Base-by-base conservation (phyloP, 2,113 vertebrate genomes). In the Laticauda colubrina region DNA sequence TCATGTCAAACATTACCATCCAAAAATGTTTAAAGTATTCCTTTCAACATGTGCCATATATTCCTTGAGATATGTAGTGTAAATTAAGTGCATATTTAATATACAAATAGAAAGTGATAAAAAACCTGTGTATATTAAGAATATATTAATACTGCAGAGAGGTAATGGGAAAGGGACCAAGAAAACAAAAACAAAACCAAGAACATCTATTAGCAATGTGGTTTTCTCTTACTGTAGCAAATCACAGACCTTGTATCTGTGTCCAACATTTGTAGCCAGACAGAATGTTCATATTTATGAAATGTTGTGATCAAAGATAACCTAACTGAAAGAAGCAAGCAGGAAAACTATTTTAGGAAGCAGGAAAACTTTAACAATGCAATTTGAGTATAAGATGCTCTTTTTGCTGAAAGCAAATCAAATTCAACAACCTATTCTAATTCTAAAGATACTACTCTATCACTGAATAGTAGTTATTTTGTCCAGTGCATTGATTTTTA, bases 401-500 rank as follows among this genome's bases (percentile, higher is more conserved):
- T 92, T 85, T 88, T 23, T 51, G 39, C 18, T 92, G 61, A 48
- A 54, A 11, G 61, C 54, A 34, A 92, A 88, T 29, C 12, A 81
- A 5, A 89, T 95, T 92, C 95, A 96, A 96, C 89, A 88, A 24
- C 91, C 94, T 39, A 39, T 81, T 39, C 15, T 81, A 81, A 81
- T 81, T 81, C 21, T 90, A 86, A 64, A 86, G 48, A 86, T 86
- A 64, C 43, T 34, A 5, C 21, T 53, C 43, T 53, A 43, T 53
- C 26, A 55, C 11, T 61, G 24, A 89, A 92, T 9, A 93, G 53
- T 90, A 90, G 26, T 86, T 90, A 61, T 93, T 61, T 59, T 53
- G 54, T 61, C 20, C n/a, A 90, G 11, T 94, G 95, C 94, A 92
- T 85, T 90, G 34, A 95, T 55, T 81, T 9, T 96, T 94, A 94